These are phyloP conservation scores for Ornithoptera priamus DNA, from an alignment of 2,888 invertebrate genomes.

Conservation along the genomic window DNA sequence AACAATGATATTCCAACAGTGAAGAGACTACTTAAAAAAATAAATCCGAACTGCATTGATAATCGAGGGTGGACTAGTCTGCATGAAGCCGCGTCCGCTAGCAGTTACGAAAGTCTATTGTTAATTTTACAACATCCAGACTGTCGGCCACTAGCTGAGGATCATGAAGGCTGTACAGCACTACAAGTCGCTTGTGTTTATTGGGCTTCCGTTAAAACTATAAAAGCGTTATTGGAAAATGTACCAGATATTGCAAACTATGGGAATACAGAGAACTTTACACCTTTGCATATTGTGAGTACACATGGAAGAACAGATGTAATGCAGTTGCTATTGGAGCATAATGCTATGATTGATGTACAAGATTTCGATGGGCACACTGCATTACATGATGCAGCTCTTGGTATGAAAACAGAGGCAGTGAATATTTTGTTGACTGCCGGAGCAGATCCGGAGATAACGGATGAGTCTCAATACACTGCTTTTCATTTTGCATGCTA, in stretches of 20 bases:
- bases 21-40: slow-evolving; percentile 58
- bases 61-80: slow-evolving; percentile 78
- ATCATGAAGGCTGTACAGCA: slow-evolving; percentile 74
- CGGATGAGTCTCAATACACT: slow-evolving; percentile 60
- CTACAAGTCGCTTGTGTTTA: slow-evolving; percentile 68
- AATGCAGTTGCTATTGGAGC: slow-evolving; percentile 60
- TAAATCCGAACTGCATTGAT: slow-evolving; percentile 71
- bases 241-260: slow-evolving; percentile 65
- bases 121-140: slow-evolving; percentile 58
- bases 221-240: slow-evolving; percentile 58
- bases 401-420: slow-evolving; percentile 51
- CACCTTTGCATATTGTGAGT: slow-evolving; percentile 68
- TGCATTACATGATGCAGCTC: slow-evolving; percentile 69
- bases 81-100: slow-evolving; percentile 72
- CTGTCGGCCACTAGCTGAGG: slow-evolving; percentile 60
- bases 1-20: slow-evolving; percentile 59
- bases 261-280: slow-evolving; percentile 69
- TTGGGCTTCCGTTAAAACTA: slow-evolving; percentile 54
- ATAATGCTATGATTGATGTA: slow-evolving; percentile 65
- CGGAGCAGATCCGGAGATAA: slow-evolving; percentile 64
- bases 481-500: slow-evolving; percentile 72
- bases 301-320: slow-evolving; percentile 62
- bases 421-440: slow-evolving; percentile 60
- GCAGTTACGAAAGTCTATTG: slow-evolving; percentile 60
- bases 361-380: slow-evolving; percentile 76